Base-by-base conservation (phyloP, 2,888 invertebrate species). In the Cosmia pyralina region DNA sequence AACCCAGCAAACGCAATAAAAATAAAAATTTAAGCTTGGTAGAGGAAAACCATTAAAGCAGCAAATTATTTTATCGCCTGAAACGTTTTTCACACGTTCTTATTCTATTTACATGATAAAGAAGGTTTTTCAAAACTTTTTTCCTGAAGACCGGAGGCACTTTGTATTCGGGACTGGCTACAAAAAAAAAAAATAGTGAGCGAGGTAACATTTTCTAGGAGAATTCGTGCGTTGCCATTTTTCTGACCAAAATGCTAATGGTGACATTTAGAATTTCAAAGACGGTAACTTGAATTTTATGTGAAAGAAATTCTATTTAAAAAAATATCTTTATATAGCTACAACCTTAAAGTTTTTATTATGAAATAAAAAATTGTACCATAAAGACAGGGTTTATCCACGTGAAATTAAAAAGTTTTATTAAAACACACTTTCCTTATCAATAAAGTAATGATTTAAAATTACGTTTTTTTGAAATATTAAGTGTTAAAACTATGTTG, bases 91-190 rank as follows among this genome's bases (percentile, higher is more conserved):
- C 58, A 73, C 72, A 83, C 73, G 52, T 80, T 55, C 55, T 52
- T 65, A 69, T 50, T 69, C 17, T 69, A 81, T 84, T 75, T 71
- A 75, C 81, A 84, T 81, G 58, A 86, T 69, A 86, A 86, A 83
- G 55, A 44, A 69, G 63, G 77, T 73, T 84, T 72, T 58, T 34
- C 57, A 44, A 46, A 58, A 72, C 52, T 38, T 69, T 78, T 81
- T 68, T 62, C 4, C 41, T 66, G 52, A 64, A 62, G 58, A 65
- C 57, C 75, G 81, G 64, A 65, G 62, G 60, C 52, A 81, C 72
- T 83, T 75, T 75, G 57, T 81, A 75, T 72, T 84, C 69, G 28
- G 44, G 38, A 11, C 50, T 66, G 69, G 63, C 55, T 71, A 22
- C 75, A 77, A 72, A 58, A 76, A 81, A 73, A 66, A 70, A 81